Conservation (phyloP, 2,888 invertebrate species). For the Aleiodes leptofemur region DNA sequence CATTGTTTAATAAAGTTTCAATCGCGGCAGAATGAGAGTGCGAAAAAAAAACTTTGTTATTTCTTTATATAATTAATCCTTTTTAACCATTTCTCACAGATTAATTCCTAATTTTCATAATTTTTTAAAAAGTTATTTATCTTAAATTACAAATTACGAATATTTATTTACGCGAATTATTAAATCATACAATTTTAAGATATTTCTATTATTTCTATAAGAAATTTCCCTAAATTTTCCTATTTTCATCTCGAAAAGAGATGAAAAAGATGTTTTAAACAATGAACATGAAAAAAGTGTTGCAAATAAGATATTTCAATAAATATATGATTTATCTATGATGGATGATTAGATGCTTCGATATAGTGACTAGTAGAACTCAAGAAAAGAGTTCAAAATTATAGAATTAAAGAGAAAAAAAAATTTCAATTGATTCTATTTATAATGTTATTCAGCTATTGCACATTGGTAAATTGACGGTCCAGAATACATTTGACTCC, state of each 20-base stretch:
- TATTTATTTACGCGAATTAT: no score
- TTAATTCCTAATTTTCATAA: not conserved
- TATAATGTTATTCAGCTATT: conserved; percentile 36
- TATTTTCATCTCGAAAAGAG: no score
- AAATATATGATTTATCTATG: not conserved
- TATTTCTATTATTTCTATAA: no score
- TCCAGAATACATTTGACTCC: conserved; percentile 85
- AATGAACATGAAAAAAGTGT: not conserved
- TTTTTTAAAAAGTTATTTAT: conserved; percentile 1
- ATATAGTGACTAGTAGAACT: no score
- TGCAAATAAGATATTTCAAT: no score
- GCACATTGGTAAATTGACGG: conserved; percentile 67
- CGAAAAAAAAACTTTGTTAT: conserved; percentile 25
- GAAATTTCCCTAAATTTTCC: no score
- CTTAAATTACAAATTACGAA: not conserved
- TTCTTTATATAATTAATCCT: conserved; percentile 5
- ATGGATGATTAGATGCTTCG: not conserved
- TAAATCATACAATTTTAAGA: no score
- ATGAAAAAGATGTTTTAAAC: no score
- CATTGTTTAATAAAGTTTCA: conserved; percentile 61
- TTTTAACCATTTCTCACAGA: not conserved
- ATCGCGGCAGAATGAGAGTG: conserved; percentile 51
- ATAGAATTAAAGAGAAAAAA: no score
- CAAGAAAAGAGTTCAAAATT: no score
- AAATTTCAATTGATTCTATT: no score